Evolutionary conservation across 2,888 invertebrate species (phyloP), one percentile per base, ranked within the genome.

Genomic region (Tryphoninae sp.): DNA sequence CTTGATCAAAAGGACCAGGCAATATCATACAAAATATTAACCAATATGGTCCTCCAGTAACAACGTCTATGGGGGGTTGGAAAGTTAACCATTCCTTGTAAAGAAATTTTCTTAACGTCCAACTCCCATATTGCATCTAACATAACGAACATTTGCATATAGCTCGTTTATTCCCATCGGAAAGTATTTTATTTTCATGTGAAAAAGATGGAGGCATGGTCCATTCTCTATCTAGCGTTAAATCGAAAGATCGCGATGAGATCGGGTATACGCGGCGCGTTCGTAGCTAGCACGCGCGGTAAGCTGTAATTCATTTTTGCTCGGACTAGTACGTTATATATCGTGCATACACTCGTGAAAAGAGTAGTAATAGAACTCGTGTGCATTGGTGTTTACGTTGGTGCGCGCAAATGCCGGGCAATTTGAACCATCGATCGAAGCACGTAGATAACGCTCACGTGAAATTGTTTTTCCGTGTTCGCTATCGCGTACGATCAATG

Each of bases 381-480:
- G 55, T 26, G 62, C 23, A 42, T 13, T n/a, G 16, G 40, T 67
- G n/a, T 64, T 33, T n/a, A n/a, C 49, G 49, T 26, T 42, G 33
- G 40, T 22, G 58, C 51, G 74, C 40, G 62, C 16, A 58, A 79
- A 62, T 51, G 61, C 8, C 22, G 77, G n/a, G 33, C 53, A 26
- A 69, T 69, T 69, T 23, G 61, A 80, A 51, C 9, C 79, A 62
- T 26, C 76, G 73, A 73, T 82, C 68, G 76, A 78, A 82, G 76
- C 79, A 80, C 76, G 76, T 53, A 69, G 82, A 82, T 82, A 82
- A 82, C 79, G 76, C 58, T 82, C 72, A 76, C 68, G 80, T 77
- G 84, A 89, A 89, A 88, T 88, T 89, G 88, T 88, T 89, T 89
- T 89, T 88, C 86, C 87, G 85, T 88, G 88, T 88, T 87, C 84